Evolutionary conservation across 2,113 vertebrate species (phyloP).

Genomic region (Abramis brama): DNA sequence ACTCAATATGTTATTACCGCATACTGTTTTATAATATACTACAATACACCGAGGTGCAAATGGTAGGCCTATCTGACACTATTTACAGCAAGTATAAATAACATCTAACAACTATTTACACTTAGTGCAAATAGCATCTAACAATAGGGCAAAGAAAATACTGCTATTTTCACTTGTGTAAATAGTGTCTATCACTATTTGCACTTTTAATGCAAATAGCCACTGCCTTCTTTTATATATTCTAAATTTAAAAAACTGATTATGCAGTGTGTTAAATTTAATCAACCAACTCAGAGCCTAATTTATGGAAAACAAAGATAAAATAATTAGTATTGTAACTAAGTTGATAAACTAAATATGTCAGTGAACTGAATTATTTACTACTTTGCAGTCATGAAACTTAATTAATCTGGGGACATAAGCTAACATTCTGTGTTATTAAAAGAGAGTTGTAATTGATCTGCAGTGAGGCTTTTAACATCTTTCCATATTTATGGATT

Average conservation of each 20-base stretch:
- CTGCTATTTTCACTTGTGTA: too few species aligned
- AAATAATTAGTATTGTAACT: neutral
- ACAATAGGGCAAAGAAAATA: too few species aligned
- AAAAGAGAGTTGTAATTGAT: neutral
- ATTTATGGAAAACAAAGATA: neutral
- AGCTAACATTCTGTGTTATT: neutral
- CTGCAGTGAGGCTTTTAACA: neutral
- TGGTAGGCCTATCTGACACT: too few species aligned
- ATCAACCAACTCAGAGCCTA: neutral
- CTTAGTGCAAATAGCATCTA: too few species aligned
- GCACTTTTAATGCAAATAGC: too few species aligned
- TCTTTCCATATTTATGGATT: conserved; percentile 2
- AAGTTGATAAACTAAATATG: neutral
- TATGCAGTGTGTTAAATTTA: neutral
- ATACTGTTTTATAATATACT: too few species aligned
- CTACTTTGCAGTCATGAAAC: neutral
- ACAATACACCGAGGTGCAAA: too few species aligned
- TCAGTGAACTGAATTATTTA: neutral
- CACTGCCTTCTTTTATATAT: too few species aligned
- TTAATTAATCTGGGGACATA: neutral
- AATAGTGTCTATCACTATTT: too few species aligned
- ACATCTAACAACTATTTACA: too few species aligned
- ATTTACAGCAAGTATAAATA: too few species aligned
- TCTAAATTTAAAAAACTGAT: neutral
- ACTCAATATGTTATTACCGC: too few species aligned